These are phyloP conservation scores for Deroplatys truncata DNA, from an alignment of 2,888 invertebrate genomes.

Conservation along the genomic window DNA sequence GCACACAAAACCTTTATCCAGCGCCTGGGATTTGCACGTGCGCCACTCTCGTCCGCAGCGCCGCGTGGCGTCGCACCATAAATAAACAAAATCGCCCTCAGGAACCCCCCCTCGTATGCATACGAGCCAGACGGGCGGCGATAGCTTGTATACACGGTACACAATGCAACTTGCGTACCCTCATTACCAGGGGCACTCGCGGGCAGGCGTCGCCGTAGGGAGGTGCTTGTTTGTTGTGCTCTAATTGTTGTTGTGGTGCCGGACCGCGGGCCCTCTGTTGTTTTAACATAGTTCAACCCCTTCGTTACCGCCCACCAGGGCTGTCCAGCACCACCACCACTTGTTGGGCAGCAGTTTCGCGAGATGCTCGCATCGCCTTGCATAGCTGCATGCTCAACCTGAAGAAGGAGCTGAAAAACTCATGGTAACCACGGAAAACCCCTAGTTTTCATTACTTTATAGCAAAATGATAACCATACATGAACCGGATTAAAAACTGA, in stretches of 20 bases:
- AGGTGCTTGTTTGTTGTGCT: slow-evolving; percentile 23
- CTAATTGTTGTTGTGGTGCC: slow-evolving; percentile 21
- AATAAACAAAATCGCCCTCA: slow-evolving; percentile 15
- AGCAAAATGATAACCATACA: no score
- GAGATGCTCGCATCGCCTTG: neutral
- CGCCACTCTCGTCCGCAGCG: neutral
- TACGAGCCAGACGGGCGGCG: neutral
- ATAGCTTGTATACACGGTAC: neutral
- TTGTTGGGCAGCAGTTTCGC: neutral
- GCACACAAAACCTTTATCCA: no score
- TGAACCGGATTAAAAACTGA: no score
- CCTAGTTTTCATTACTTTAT: no score
- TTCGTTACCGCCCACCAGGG: neutral
- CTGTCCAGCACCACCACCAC: neutral
- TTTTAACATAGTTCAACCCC: slow-evolving; percentile 11
- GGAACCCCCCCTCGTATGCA: neutral
- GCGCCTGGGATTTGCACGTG: neutral
- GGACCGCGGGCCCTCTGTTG: slow-evolving; percentile 7
- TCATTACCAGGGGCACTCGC: neutral
- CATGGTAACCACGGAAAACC: no score
- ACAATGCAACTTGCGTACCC: neutral
- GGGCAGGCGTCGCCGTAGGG: neutral
- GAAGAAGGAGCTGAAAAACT: no score
- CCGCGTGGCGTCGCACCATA: slow-evolving; percentile 14
- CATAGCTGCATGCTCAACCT: no score